Base-by-base conservation (phyloP, 2,888 invertebrate species). In the Clostera curtula region DNA sequence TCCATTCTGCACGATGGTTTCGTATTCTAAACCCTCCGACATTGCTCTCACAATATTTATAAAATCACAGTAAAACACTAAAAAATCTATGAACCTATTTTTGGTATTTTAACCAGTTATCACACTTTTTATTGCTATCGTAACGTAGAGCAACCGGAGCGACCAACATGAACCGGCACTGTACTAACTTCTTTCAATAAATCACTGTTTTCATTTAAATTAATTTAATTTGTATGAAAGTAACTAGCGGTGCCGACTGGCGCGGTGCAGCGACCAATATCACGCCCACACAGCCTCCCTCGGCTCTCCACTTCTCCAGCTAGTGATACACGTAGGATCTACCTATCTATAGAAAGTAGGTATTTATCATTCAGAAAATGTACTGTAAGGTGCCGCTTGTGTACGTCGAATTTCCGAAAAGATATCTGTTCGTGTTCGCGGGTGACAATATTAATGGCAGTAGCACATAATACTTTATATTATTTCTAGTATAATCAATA, bases 21-120 rank as follows among this genome's bases (percentile, higher is more conserved):
- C 88, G 71, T 88, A 88, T 79, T 88, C 88, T 72, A 87, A 79
- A 58, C 87, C 88, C 72, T 88, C 88, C 43, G 85, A 79, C 85
- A 86, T 86, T 53, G 56, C 60, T 64, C 57, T 63, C 70, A 71
- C 67, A 68, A 57, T 57, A 18, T 61, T 56, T 51, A 49, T 55
- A 50, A 56, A 66, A 61, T 57, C 70, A 73, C 73, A 58, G 56
- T 56, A 66, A 64, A 59, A 59, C 62, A 58, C 59, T 54, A 64
- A 65, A 58, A 50, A 53, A 50, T 39, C 36, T 38, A 36, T n/a
- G n/a, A n/a, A n/a, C n/a, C n/a, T 46, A 46, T 55, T 58, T 64
- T 58, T 58, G 53, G 53, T 63, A 55, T 52, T 46, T 57, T 61
- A 61, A 56, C 46, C 58, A 55, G 59, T 53, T 31, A 53, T 46